Evolutionary conservation across 2,888 invertebrate genomes (phyloP).

Genomic region (Metellina segmentata): DNA sequence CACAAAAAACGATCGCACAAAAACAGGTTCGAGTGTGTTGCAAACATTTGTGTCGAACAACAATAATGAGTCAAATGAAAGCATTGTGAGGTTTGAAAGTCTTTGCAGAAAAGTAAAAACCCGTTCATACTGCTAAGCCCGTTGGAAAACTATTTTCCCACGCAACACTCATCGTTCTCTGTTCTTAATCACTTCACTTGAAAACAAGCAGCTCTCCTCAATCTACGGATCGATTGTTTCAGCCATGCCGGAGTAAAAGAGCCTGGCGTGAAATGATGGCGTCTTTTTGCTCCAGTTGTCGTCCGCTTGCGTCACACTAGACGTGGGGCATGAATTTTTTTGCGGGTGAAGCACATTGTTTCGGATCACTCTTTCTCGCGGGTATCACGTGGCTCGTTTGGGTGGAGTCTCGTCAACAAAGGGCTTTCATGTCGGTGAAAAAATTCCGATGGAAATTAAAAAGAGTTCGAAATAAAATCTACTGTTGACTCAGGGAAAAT

Average conservation of each 20-base stretch:
- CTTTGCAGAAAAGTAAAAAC: not conserved
- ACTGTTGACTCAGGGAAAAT: not conserved
- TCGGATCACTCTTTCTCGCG: conserved; percentile 52
- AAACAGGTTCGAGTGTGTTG: no score
- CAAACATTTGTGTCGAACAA: not conserved
- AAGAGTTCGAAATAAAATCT: not conserved
- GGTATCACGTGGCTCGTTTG: conserved; percentile 47
- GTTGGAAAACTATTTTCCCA: conserved; percentile 4
- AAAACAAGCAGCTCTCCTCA: not conserved
- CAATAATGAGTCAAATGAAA: not conserved
- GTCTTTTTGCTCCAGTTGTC: conserved; percentile 32
- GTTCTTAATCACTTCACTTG: conserved; percentile 1
- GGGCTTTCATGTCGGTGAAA: not conserved
- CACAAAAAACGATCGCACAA: no score
- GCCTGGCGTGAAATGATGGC: not conserved
- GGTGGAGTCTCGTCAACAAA: not conserved
- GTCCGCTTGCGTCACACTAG: conserved; percentile 39
- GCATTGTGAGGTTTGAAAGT: not conserved
- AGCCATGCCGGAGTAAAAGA: not conserved
- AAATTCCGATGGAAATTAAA: not conserved
- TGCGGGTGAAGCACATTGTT: not conserved
- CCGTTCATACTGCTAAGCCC: not conserved
- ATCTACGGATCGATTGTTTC: conserved; percentile 9
- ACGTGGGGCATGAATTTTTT: conserved; percentile 14
- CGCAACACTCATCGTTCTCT: not conserved